These are phyloP conservation scores for Aspidapion aeneum DNA, from an alignment of 2,888 invertebrate species.

Conservation along the genomic window DNA sequence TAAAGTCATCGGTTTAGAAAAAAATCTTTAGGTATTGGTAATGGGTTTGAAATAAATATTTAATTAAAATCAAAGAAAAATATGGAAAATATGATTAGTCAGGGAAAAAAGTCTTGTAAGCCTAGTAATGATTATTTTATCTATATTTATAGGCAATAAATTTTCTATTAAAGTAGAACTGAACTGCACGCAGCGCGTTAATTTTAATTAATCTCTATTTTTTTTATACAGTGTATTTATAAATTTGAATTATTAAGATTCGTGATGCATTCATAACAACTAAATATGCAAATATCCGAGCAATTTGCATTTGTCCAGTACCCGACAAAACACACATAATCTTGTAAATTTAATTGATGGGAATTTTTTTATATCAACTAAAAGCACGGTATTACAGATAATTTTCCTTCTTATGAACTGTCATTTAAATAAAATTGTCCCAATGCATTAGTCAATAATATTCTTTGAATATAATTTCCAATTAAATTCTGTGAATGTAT, in stretches of 20 bases:
- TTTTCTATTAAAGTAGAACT: slow-evolving; percentile 13
- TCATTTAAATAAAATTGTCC: neutral
- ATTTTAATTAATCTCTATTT: slow-evolving; percentile 11
- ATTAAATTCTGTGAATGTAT: no score
- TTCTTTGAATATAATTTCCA: no score
- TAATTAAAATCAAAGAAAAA: neutral
- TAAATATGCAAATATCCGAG: slow-evolving; percentile 13
- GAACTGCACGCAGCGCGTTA: slow-evolving; percentile 11
- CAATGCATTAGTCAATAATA: neutral
- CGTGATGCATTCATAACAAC: slow-evolving; percentile 14
- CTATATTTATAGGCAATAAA: slow-evolving; percentile 16
- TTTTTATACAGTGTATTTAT: slow-evolving; percentile 2
- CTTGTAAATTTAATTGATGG: neutral
- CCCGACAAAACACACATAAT: neutral
- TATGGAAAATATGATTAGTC: slow-evolving; percentile 1
- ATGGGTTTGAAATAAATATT: neutral
- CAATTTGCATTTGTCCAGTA: neutral
- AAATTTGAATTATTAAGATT: slow-evolving; percentile 14
- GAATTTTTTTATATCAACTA: neutral
- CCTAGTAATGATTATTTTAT: neutral
- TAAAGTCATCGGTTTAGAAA: neutral
- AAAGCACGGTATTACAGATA: no score
- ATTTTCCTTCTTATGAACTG: neutral
- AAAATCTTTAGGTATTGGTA: neutral
- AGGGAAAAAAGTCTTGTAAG: neutral